These are phyloP conservation scores for Bovichtus variegatus DNA, from an alignment of 2,797 vertebrate species.

Conservation along the genomic window DNA sequence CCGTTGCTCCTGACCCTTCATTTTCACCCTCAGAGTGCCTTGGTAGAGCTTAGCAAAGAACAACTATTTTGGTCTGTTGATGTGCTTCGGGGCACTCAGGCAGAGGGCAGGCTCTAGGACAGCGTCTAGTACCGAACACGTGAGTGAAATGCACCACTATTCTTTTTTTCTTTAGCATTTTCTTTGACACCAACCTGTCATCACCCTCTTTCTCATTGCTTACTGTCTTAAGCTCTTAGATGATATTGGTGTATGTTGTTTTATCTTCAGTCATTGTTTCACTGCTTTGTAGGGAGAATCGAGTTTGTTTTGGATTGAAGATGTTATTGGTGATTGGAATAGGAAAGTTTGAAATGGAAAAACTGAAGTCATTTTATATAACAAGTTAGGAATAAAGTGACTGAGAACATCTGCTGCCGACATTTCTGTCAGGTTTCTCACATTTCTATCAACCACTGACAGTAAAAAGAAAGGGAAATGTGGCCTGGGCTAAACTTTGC, in stretches of 20 bases:
- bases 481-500: slow-evolving; percentile 17
- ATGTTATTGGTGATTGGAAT: slow-evolving; percentile 8
- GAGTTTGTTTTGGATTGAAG: slow-evolving; percentile 17
- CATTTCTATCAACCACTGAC: slow-evolving; percentile 37
- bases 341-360: slow-evolving; percentile 28
- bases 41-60: slow-evolving; percentile 25
- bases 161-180: slow-evolving; percentile 10
- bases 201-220: slow-evolving; percentile 16
- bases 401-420: slow-evolving; percentile 44
- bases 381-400: slow-evolving; percentile 18
- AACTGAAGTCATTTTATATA: slow-evolving; percentile 38
- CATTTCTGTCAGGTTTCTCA: slow-evolving; percentile 50
- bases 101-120: slow-evolving; percentile 44
- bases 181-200: slow-evolving; percentile 23
- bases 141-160: slow-evolving; percentile 55
- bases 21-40: slow-evolving; percentile 24
- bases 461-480: slow-evolving; percentile 27
- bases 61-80: slow-evolving; percentile 37
- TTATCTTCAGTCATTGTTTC: slow-evolving; percentile 16
- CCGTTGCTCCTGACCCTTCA: slow-evolving; percentile 37
- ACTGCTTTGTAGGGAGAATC: background rate
- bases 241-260: background rate
- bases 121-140: slow-evolving; percentile 35
- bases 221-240: background rate
- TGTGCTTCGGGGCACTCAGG: slow-evolving; percentile 35